Conservation (phyloP, 2,888 invertebrate genomes). For the Eumerus sabulonum region DNA sequence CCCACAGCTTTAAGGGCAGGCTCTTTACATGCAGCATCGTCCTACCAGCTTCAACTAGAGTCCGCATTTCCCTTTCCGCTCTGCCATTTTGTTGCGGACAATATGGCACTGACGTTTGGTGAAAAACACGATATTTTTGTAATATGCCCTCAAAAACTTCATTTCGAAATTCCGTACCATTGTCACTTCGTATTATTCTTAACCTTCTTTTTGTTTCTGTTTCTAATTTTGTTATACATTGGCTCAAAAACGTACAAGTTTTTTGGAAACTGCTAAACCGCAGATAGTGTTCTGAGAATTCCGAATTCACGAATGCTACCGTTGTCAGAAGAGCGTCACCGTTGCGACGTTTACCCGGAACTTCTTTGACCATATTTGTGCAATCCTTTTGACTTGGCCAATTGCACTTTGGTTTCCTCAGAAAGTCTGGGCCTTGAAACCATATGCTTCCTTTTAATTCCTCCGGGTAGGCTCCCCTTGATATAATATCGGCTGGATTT, state of each 20-base stretch:
- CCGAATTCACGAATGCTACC: no score
- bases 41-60: conserved; percentile 26
- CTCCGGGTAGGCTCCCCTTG: no score
- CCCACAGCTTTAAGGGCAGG: background rate
- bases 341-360: no score
- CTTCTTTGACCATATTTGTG: no score
- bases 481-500: no score
- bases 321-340: no score
- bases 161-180: conserved; percentile 71
- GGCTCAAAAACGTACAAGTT: conserved; percentile 59
- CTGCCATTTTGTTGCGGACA: conserved; percentile 76
- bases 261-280: conserved; percentile 64
- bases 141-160: conserved; percentile 67
- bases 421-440: no score
- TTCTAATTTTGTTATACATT: no score
- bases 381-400: no score
- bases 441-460: no score
- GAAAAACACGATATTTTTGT: conserved; percentile 68
- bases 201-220: conserved; percentile 35
- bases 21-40: background rate
- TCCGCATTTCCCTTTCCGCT: conserved; percentile 74
- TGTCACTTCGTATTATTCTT: conserved; percentile 69
- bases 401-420: no score
- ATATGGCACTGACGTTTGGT: conserved; percentile 69
- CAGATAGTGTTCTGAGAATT: no score